A percentile compares a stretch with the other conserved stretches of the same genome.
Conservation (phyloP, 2,113 vertebrate genomes). For the Seriola rivoliana region DNA sequence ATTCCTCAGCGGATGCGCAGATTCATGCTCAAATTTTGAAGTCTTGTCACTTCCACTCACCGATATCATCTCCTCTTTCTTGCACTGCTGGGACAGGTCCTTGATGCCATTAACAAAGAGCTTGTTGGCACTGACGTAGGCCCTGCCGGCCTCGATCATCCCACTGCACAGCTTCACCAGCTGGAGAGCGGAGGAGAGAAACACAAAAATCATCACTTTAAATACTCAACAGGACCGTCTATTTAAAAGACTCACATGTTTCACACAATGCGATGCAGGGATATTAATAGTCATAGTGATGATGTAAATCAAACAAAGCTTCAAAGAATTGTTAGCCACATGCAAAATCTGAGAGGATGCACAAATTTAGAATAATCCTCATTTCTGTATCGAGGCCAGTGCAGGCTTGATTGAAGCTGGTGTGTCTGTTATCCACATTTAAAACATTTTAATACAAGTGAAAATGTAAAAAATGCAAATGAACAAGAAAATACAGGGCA, state of each 20-base stretch:
- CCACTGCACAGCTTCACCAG: conserved; percentile 97
- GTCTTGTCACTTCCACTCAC: conserved; percentile 78
- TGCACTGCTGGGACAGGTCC: conserved; percentile 96
- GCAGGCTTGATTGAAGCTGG: conserved; percentile 7
- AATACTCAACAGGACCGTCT: conserved; percentile 17
- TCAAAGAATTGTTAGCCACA: conserved; percentile 22
- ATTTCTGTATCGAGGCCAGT: conserved; percentile 12
- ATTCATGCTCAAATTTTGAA: not conserved
- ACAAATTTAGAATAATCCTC: conserved; percentile 53
- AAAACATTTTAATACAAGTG: not conserved
- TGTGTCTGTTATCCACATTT: not conserved
- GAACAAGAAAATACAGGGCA: not conserved
- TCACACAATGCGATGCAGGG: conserved; percentile 2
- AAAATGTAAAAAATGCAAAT: conserved; percentile 1
- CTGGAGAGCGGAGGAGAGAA: conserved; percentile 72
- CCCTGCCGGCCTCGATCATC: conserved; percentile 97
- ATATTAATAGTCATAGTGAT: conserved; percentile 57
- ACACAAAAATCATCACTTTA: conserved; percentile 36
- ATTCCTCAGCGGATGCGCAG: not conserved
- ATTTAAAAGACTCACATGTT: conserved; percentile 47
- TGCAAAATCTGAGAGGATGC: conserved; percentile 15
- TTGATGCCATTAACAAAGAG: conserved; percentile 96
- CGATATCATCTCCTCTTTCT: conserved; percentile 92
- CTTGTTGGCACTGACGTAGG: conserved; percentile 95
- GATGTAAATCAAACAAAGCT: conserved; percentile 45